Base-by-base conservation (phyloP, 2,113 vertebrate genomes). In the Euleptes europaea region DNA sequence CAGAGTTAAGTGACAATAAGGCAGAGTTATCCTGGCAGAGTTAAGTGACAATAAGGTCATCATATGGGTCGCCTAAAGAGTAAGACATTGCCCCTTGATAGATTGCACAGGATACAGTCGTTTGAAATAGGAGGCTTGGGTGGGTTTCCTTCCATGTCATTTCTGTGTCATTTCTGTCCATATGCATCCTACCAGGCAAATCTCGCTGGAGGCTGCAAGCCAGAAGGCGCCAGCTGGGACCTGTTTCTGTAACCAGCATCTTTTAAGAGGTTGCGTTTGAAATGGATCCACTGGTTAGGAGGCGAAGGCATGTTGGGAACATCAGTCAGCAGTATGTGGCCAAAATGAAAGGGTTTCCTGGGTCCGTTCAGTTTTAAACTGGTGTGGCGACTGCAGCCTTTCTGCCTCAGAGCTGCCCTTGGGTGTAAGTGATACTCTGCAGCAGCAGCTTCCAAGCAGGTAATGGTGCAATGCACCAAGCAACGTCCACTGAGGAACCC, bases 401-500 rank as follows among this genome's bases (percentile, higher is more conserved):
- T 38, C 2, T 42, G 23, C 9, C 14, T 35, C 31, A 14, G 75
- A 1, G n/a, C 14, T 35, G 7, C 5, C 2, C 7, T 3, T 51
- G 72, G 9, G 47, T 33, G n/a, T 69, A 60, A 42, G 23, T 69
- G 57, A 42, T 35, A 19, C 5, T 17, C 15, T 38, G 72, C 78
- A 76, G 17, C 35, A 9, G 57, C 75, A 38, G 57, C 31, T 31
- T 57, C 31, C 8, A 28, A 19, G 44, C 28, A 73, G 75, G 57
- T 49, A 33, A n/a, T 69, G 63, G 77, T 65, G 82, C 81, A 74
- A 85, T 85, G 82, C 81, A 75, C 75, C 67, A 78, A 33, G 63
- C 42, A 66, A 33, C 49, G 12, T 15, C 38, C 35, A 13, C 26
- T 57, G 38, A 42, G 66, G 33, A 38, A 28, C 12, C 28, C 17